Evolutionary conservation across 2,888 invertebrate genomes (phyloP), one percentile per base, ranked within the genome.

Genomic region (Ethmia dodecea): DNA sequence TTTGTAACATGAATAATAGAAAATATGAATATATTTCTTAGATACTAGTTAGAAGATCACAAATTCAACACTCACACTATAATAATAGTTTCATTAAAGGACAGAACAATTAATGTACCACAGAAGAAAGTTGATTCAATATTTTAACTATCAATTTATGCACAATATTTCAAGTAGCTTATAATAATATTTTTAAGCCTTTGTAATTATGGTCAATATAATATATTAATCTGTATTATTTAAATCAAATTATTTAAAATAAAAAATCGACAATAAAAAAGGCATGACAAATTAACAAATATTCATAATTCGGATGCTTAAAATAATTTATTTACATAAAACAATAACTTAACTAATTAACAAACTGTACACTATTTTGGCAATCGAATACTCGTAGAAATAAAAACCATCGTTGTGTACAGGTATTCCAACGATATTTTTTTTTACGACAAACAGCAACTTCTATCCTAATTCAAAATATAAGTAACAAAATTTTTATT

Each of bases 21-120:
- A 84, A 84, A 83, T 83, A 81, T 80, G 65, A 75, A 74, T 84
- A 78, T 64, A 75, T 78, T 81, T 76, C 76, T 81, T 83, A 80
- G 28, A 11, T 49, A 60, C 62, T 80, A 80, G 47, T 66, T 63
- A 69, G 63, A 69, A 58, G 68, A 78, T 83, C 78, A 83, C 77
- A 81, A 77, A 78, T 66, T 70, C 50, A 70, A 81, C 70, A 72
- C 62, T 65, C 74, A 76, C 66, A 60, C 50, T 47, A 18, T 18
- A 18, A 53, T 45, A 48, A 50, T 25, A 33, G 24, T 31, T 31
- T 33, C 37, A 16, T 43, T 26, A 31, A 43, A 51, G 48, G 45
- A 51, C 48, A 51, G 43, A 47, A 32, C 41, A 41, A 29, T 44
- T 24, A 20, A 28, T 37, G 31, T 40, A 45, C 41, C 44, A 46